Conservation (phyloP, 2,113 vertebrate genomes). For the Saccopteryx bilineata region DNA sequence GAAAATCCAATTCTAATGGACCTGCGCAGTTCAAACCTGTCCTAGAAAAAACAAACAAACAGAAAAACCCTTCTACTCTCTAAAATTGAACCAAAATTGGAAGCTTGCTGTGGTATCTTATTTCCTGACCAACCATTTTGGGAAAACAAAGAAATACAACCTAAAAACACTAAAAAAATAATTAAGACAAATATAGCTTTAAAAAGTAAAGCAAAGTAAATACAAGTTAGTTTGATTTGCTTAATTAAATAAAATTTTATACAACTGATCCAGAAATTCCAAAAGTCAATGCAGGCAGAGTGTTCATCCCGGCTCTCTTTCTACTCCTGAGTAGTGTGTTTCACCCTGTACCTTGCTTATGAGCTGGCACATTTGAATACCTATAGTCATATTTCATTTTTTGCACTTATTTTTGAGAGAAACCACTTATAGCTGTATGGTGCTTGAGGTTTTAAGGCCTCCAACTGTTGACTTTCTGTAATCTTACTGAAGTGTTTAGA, state of each 20-base stretch:
- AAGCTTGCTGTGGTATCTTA: background rate
- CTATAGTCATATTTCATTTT: constrained; percentile 26
- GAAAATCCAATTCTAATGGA: background rate
- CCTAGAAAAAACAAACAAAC: background rate
- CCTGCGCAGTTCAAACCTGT: background rate
- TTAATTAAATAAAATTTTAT: constrained; percentile 53
- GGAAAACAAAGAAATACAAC: background rate
- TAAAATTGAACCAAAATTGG: background rate
- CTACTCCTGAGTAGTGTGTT: background rate
- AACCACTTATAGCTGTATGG: background rate
- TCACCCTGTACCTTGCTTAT: constrained; percentile 1
- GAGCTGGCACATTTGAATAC: background rate
- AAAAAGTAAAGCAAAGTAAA: background rate
- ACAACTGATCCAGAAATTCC: background rate
- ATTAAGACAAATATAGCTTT: constrained; percentile 1
- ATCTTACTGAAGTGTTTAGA: constrained; percentile 24
- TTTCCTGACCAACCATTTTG: background rate
- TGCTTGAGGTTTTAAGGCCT: background rate
- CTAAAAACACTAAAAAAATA: background rate
- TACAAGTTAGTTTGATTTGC: background rate
- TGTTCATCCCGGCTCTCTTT: background rate
- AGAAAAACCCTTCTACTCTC: background rate
- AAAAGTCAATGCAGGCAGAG: background rate
- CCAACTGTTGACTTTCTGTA: constrained; percentile 5
- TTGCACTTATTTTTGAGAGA: constrained; percentile 25